These are phyloP conservation scores for Engraulis encrasicolus DNA, from an alignment of 2,113 vertebrate genomes.

Conservation along the genomic window DNA sequence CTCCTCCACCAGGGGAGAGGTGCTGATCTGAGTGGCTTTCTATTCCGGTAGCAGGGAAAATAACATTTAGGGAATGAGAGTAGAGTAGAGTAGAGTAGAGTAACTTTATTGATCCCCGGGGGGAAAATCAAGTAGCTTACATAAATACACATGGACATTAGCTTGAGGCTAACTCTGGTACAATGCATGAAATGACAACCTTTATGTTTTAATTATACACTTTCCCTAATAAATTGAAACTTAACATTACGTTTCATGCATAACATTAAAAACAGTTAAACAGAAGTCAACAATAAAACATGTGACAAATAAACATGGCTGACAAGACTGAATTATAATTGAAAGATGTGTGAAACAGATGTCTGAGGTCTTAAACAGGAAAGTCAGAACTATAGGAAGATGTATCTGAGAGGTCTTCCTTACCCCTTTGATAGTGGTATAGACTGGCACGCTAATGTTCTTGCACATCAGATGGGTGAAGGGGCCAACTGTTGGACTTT, in stretches of 20 bases:
- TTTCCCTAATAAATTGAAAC: no score
- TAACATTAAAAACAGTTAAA: no score
- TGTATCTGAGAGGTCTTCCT: slow-evolving; percentile 47
- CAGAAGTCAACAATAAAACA: neutral
- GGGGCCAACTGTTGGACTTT: slow-evolving; percentile 73
- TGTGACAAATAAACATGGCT: neutral
- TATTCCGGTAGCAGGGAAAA: no score
- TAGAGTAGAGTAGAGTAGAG: no score
- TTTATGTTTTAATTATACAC: no score
- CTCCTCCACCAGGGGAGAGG: slow-evolving; percentile 82
- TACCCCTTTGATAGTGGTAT: slow-evolving; percentile 88
- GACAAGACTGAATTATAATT: neutral
- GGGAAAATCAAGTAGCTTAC: slow-evolving; percentile 2
- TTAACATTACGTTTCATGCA: no score
- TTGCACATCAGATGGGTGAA: slow-evolving; percentile 84
- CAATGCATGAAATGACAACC: no score
- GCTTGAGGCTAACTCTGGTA: no score
- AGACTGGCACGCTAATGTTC: slow-evolving; percentile 86
- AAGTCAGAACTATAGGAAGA: no score
- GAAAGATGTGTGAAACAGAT: neutral
- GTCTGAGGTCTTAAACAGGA: neutral
- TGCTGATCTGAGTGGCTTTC: slow-evolving; percentile 92
- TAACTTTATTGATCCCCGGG: no score
- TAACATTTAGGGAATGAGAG: no score
- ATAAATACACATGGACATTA: no score